Base-by-base conservation (phyloP, 2,888 invertebrate genomes). In the Campoletis raptor region DNA sequence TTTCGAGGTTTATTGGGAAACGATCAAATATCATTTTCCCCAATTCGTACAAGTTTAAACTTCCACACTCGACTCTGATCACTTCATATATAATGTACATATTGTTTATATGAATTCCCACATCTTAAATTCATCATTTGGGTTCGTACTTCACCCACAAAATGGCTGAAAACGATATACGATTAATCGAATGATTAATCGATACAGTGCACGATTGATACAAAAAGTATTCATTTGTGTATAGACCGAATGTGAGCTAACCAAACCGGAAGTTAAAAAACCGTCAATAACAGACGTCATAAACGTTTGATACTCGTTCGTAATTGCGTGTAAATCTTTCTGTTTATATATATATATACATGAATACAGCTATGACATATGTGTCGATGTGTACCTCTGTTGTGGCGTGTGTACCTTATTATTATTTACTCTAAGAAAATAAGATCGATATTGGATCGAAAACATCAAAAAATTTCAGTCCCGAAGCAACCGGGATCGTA, bases 51-150 rank as follows among this genome's bases (percentile, higher is more conserved):
- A 72, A 72, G 61, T 61, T 72, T 72, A 70, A 72, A 64, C 94
- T 94, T 94, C 93, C 94, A 94, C 94, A 94, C 94, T 93, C 91
- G 92, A 93, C 93, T 94, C 93, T 91, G 91, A 92, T 91, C 91
- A 93, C 91, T 89, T 79, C 67, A 83, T 85, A 84, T 80, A 67
- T 36, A 15, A 67, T 66, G 42, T 42, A 73, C 54, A 48, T 73
- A 57, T 45, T 54, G 15, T 52, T 79, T 83, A 83, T 79, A 73
- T 84, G 79, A 84, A 42, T 70, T 81, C 66, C 66, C 52, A 81
- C 87, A 83, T 88, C 12, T 85, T 18, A 78, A 73, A 90, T 86
- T 88, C 90, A 61, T 36, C 54, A 90, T 91, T 91, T 91, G 69
- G 57, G 73, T 21, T 66, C 54, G 30, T 37, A 42, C 37, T 48